Conservation (phyloP, 1,140 invertebrate species). For the Aethina tumida region DNA sequence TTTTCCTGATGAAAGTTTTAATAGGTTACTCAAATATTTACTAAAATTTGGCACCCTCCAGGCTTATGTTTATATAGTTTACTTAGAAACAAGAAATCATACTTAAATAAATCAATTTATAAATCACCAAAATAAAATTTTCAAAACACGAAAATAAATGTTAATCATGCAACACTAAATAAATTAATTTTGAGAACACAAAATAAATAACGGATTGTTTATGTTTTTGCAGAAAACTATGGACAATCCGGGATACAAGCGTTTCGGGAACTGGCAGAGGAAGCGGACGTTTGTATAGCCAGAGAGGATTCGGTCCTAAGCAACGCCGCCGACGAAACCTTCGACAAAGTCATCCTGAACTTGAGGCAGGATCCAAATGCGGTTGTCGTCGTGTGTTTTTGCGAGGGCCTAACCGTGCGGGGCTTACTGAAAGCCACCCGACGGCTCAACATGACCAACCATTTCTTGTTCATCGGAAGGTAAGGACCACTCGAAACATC, state of each 20-base stretch:
- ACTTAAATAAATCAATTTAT: constrained; percentile 1
- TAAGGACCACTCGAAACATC: no score
- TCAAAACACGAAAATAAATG: no score
- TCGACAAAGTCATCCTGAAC: constrained; percentile 49
- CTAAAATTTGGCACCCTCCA: no score
- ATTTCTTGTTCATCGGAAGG: constrained; percentile 62
- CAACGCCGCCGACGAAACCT: constrained; percentile 49
- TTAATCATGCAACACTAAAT: no score
- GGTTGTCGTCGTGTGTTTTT: constrained; percentile 73
- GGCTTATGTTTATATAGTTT: no score
- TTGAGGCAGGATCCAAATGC: constrained; percentile 49
- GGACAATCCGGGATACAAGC: constrained; percentile 71
- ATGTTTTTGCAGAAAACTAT: constrained; percentile 61
- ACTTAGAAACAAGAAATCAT: no score
- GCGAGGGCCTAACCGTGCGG: constrained; percentile 64
- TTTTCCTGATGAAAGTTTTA: no score
- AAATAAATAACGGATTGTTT: constrained; percentile 1
- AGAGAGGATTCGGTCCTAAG: constrained; percentile 55
- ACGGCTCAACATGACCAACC: constrained; percentile 47
- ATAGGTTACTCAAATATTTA: no score
- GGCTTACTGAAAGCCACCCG: constrained; percentile 57
- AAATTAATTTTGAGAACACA: constrained; percentile 2
- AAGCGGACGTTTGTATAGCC: constrained; percentile 64
- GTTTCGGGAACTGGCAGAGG: constrained; percentile 56
- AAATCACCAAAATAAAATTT: no score